Evolutionary conservation across 2,888 invertebrate genomes (phyloP), one percentile per base, ranked within the genome.

Genomic region (Heliconius sara): DNA sequence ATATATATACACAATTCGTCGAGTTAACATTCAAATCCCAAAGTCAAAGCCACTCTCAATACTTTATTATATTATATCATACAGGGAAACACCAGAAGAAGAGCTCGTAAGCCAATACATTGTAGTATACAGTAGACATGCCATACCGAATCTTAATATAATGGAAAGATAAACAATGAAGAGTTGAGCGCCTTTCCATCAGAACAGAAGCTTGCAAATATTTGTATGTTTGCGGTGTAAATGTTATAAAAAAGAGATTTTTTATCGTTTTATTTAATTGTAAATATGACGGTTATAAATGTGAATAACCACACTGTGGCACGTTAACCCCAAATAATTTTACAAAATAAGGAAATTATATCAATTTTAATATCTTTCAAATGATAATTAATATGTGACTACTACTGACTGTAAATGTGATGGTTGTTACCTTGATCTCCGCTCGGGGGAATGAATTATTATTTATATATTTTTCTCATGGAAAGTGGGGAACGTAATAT

Each of bases 141-240:
- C 87, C 89, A 73, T 87, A 85, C 84, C 80, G 87, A 88, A 89
- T 89, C 85, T 87, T 86, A 89, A 91, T 90, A 91, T 91, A 91
- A 92, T 91, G 88, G 88, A 84, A 88, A 88, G 89, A 89, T 91
- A 90, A 86, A 87, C 86, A 87, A 85, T 85, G 81, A 83, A 75
- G 83, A 84, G 84, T 83, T 83, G 83, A 82, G 84, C 84, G 79
- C 81, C 80, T 77, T 83, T 80, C 83, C 83, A 84, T 83, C 84
- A 83, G 83, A 83, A 73, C 73, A 60, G 73, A 60, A 80, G 82
- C 81, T 83, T 82, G 84, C 84, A 84, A 85, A 85, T 85, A 84
- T 85, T 85, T 85, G 82, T 79, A 75, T 27, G 7, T 66, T 34
- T n/a, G 25, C 47, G 66, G 76, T 57, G 10, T 66, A 81, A 78